Evolutionary conservation across 2,113 vertebrate species (phyloP).

Genomic region (Vidua chalybeata): DNA sequence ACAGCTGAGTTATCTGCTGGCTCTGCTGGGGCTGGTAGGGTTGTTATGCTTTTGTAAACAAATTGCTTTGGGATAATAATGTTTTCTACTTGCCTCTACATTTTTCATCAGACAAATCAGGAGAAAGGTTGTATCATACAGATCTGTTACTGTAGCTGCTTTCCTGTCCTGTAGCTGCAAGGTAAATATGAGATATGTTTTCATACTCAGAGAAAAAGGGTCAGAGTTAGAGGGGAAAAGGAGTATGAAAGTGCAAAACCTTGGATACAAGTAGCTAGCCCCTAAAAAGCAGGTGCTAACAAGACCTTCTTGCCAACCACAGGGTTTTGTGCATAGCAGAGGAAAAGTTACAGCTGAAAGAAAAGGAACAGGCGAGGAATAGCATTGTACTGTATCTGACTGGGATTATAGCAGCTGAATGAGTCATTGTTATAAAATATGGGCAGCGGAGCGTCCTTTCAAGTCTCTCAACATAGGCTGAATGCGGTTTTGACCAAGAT

Average conservation of each 20-base stretch:
- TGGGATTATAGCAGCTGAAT: conserved; percentile 34
- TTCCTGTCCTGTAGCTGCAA: conserved; percentile 25
- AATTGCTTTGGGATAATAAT: conserved; percentile 47
- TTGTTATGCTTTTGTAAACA: background rate
- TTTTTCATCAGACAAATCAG: conserved; percentile 60
- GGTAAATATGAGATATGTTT: conserved; percentile 16
- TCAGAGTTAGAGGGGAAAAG: background rate
- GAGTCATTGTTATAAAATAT: conserved; percentile 41
- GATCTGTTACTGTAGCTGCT: background rate
- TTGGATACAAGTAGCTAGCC: conserved; percentile 30
- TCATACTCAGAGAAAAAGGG: conserved; percentile 12
- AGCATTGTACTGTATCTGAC: conserved; percentile 25
- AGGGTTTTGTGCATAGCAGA: conserved; percentile 51
- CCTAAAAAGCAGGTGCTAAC: conserved; percentile 25
- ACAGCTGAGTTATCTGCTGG: background rate
- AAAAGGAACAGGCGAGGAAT: conserved; percentile 57
- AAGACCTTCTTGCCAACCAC: conserved; percentile 39
- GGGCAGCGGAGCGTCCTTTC: conserved; percentile 33
- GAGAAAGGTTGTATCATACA: background rate
- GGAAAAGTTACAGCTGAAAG: conserved; percentile 27
- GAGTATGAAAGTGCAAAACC: conserved; percentile 36
- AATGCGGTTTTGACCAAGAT: conserved; percentile 53
- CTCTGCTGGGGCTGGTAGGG: background rate
- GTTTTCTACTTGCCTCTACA: conserved; percentile 47
- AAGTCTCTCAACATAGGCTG: conserved; percentile 37